phyloP scores from a whole-genome alignment of 2,797 vertebrate species.

The Neosilurus hyrtlii region DNA sequence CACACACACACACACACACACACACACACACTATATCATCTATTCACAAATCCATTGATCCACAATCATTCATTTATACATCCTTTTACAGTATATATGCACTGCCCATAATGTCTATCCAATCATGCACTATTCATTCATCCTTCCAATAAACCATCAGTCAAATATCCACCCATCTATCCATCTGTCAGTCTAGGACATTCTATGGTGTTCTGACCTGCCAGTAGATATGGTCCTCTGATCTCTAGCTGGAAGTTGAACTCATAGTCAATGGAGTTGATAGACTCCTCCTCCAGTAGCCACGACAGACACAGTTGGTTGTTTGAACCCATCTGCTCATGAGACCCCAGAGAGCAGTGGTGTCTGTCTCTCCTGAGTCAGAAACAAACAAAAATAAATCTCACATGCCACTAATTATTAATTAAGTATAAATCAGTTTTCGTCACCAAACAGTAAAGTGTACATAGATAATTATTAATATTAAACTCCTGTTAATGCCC shows the following conservation, averaged over 20 bases:
- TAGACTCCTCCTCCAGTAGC: constrained; percentile 80
- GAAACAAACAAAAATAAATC: constrained; percentile 26
- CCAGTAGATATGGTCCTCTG: constrained; percentile 85
- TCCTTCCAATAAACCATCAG: neutral
- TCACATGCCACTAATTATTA: neutral
- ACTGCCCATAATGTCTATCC: neutral
- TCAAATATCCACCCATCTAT: neutral
- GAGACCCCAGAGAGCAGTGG: constrained; percentile 59
- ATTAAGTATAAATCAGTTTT: neutral
- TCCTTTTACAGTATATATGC: neutral
- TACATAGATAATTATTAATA: neutral
- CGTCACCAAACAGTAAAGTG: neutral
- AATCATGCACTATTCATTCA: neutral
- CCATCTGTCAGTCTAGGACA: neutral
- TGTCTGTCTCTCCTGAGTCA: constrained; percentile 70
- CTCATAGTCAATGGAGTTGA: constrained; percentile 91
- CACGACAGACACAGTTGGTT: constrained; percentile 76
- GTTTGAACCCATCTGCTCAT: constrained; percentile 64
- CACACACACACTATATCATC: neutral
- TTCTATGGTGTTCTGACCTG: constrained; percentile 74
- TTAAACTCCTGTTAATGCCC: neutral
- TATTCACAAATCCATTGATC: neutral
- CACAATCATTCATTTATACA: neutral
- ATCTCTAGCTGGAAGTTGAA: constrained; percentile 96
- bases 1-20: too few relatives aligned